phyloP scores from a whole-genome alignment of 2,888 invertebrate genomes.

The Heliconius hortense region DNA sequence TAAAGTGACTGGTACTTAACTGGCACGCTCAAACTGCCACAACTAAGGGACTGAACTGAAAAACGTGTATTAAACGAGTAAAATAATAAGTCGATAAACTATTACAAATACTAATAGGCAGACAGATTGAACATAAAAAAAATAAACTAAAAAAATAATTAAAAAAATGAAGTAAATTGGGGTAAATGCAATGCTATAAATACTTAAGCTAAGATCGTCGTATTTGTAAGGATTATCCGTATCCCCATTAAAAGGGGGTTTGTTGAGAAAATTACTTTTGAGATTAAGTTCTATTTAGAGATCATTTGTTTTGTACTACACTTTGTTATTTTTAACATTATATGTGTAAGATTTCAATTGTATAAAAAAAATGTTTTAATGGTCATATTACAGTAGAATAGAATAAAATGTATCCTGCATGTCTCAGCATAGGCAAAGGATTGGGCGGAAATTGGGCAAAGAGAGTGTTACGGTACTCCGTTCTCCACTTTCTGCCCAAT shows the following conservation, averaged over 20 bases:
- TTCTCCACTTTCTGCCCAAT: no score
- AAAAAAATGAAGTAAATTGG: not conserved
- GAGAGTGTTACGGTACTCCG: no score
- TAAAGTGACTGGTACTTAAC: no score
- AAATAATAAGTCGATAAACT: not conserved
- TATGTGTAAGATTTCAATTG: no score
- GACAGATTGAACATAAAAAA: not conserved
- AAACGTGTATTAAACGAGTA: not conserved
- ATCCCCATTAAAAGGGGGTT: slow-evolving; percentile 23
- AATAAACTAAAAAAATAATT: not conserved
- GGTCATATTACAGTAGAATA: no score
- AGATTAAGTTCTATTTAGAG: slow-evolving; percentile 10
- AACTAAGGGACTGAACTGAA: not conserved
- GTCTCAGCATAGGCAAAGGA: no score
- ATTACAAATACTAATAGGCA: not conserved
- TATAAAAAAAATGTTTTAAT: no score
- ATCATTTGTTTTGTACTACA: not conserved
- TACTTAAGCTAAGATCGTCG: slow-evolving; percentile 9
- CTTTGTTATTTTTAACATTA: not conserved
- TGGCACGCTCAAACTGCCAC: not conserved
- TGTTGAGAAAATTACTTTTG: slow-evolving; percentile 26
- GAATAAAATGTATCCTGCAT: no score
- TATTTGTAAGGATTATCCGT: slow-evolving; percentile 26
- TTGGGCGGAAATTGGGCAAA: no score
- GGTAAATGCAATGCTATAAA: not conserved